Evolutionary conservation across 2,113 vertebrate species (phyloP).

Genomic region (Etheostoma cragini): DNA sequence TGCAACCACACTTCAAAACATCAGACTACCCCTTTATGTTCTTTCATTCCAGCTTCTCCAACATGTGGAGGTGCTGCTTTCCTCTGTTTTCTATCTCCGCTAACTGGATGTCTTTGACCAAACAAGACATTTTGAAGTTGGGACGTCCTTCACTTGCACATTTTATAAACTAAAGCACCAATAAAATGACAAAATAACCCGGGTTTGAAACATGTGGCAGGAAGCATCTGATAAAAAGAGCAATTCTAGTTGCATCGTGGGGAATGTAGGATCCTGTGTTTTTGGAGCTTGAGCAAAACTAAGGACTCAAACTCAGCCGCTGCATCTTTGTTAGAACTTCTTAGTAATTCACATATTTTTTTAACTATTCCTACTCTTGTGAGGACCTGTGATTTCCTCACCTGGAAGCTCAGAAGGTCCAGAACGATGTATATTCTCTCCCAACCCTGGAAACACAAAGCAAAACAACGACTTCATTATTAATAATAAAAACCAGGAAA

Average conservation of each 20-base stretch:
- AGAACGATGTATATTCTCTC: background rate
- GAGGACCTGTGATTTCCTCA: background rate
- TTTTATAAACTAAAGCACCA: too few species aligned
- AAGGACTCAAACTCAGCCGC: background rate
- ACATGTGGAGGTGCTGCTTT: too few species aligned
- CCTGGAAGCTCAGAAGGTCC: background rate
- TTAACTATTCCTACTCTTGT: background rate
- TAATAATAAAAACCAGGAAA: background rate
- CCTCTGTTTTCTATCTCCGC: too few species aligned
- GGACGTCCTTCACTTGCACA: too few species aligned
- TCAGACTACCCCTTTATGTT: too few species aligned
- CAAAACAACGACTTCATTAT: background rate
- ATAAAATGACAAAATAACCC: too few species aligned
- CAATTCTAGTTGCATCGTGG: conserved; percentile 1
- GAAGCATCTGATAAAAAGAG: too few species aligned
- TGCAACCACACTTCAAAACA: too few species aligned
- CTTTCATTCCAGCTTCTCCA: too few species aligned
- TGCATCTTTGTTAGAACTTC: background rate
- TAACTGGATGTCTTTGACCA: too few species aligned
- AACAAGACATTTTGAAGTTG: too few species aligned
- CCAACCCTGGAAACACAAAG: background rate
- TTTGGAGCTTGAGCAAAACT: background rate
- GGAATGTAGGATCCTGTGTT: background rate
- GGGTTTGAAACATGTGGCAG: too few species aligned
- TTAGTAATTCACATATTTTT: background rate